phyloP scores from a whole-genome alignment of 2,888 invertebrate species.

The Epicampocera succincta region DNA sequence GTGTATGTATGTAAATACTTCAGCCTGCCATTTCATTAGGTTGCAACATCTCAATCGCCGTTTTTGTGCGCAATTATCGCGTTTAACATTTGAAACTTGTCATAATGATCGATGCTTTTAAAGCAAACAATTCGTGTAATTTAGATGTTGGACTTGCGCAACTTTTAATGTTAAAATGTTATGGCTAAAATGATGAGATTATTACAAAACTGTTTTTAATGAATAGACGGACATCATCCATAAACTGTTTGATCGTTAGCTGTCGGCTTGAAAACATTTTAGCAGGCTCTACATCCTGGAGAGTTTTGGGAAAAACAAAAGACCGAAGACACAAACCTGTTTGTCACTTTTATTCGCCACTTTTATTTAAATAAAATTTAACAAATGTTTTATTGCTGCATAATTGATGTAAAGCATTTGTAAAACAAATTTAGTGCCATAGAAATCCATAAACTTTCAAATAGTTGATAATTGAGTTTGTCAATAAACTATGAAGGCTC shows the following conservation, averaged over 20 bases:
- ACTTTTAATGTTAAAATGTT: slow-evolving; percentile 59
- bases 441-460: slow-evolving; percentile 59
- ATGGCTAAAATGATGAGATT: slow-evolving; percentile 59
- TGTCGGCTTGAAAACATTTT: neutral
- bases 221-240: too few relatives aligned
- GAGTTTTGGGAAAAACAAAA: slow-evolving; percentile 1
- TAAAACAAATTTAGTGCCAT: slow-evolving; percentile 27
- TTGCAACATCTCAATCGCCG: slow-evolving; percentile 53
- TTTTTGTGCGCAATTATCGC: slow-evolving; percentile 19
- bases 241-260: too few relatives aligned
- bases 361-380: slow-evolving; percentile 22
- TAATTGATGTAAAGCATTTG: slow-evolving; percentile 39
- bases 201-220: slow-evolving; percentile 44
- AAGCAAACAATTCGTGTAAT: slow-evolving; percentile 62
- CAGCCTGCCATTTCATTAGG: slow-evolving; percentile 52
- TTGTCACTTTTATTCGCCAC: neutral
- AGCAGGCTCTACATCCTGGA: slow-evolving; percentile 4
- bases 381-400: slow-evolving; percentile 26
- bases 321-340: slow-evolving; percentile 26
- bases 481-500: slow-evolving; percentile 8
- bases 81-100: slow-evolving; percentile 61
- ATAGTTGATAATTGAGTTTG: slow-evolving; percentile 35
- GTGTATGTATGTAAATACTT: slow-evolving; percentile 13
- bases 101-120: slow-evolving; percentile 69
- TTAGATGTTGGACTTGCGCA: slow-evolving; percentile 55